phyloP scores from a whole-genome alignment of 2,888 invertebrate species.

The Lithophane leautieri region DNA sequence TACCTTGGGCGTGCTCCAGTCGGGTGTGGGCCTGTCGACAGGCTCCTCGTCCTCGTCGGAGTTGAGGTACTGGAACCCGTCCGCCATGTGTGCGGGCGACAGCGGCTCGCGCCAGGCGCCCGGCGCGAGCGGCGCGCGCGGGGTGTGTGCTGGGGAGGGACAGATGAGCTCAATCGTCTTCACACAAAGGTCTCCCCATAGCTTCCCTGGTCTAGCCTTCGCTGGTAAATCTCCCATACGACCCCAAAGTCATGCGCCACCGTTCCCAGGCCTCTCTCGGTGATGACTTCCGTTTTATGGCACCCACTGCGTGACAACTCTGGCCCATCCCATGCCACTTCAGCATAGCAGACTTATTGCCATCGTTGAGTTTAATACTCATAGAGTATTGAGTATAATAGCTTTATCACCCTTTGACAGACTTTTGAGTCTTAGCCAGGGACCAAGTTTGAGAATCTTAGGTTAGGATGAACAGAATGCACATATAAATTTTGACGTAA shows the following conservation, averaged over 20 bases:
- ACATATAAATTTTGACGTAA: too few species aligned
- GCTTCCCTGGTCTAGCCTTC: too few species aligned
- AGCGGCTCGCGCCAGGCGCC: conserved; percentile 58
- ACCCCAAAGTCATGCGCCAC: neutral
- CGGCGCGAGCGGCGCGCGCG: conserved; percentile 65
- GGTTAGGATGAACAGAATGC: too few species aligned
- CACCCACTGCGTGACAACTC: too few species aligned
- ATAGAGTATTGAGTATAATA: too few species aligned
- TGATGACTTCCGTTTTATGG: too few species aligned
- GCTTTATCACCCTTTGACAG: too few species aligned
- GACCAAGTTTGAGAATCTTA: too few species aligned
- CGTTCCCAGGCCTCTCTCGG: neutral
- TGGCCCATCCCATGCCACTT: too few species aligned
- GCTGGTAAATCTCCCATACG: neutral
- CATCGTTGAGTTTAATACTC: neutral
- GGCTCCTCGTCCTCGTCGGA: conserved; percentile 86
- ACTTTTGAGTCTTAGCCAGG: too few species aligned
- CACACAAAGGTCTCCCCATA: neutral
- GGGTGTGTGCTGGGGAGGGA: conserved; percentile 73
- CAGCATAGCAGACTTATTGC: neutral
- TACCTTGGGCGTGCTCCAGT: conserved; percentile 81
- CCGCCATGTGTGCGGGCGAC: conserved; percentile 87
- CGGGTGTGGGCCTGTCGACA: conserved; percentile 67
- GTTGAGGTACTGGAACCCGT: conserved; percentile 89
- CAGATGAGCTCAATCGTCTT: neutral